Percentiles rank a stretch among this genome's conserved stretches.
phyloP scores from a whole-genome alignment of 2,113 vertebrate species.

The Phrynosoma platyrhinos region DNA sequence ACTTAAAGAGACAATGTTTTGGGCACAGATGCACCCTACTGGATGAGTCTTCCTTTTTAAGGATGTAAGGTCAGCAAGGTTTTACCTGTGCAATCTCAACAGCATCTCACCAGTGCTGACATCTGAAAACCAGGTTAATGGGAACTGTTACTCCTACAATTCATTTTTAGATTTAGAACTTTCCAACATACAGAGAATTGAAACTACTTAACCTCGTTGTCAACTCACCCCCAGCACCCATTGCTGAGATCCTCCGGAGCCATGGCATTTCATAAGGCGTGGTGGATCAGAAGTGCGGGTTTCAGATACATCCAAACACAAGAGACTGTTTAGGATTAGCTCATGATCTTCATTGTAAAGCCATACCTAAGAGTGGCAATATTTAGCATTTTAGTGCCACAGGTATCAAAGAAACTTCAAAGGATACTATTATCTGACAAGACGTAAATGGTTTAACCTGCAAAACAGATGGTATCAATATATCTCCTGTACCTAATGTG shows the following conservation, averaged over 20 bases:
- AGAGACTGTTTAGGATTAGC: constrained; percentile 88
- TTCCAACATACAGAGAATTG: background rate
- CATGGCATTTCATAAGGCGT: constrained; percentile 96
- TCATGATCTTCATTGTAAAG: constrained; percentile 92
- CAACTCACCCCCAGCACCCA: constrained; percentile 90
- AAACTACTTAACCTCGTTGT: background rate
- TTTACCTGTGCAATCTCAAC: background rate
- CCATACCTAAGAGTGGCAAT: constrained; percentile 82
- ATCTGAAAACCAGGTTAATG: background rate
- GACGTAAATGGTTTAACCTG: background rate
- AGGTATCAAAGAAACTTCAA: background rate
- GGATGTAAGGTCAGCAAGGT: background rate
- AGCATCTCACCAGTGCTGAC: background rate
- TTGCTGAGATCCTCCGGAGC: constrained; percentile 95
- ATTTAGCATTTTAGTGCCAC: background rate
- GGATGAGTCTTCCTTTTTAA: background rate
- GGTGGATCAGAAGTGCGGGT: constrained; percentile 89
- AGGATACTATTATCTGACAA: background rate
- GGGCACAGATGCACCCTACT: background rate
- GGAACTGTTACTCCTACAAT: background rate
- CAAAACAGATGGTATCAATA: background rate
- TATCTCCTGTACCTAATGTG: background rate
- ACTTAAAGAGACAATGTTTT: background rate
- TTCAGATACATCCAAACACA: constrained; percentile 94
- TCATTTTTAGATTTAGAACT: background rate